Evolutionary conservation across 1,140 invertebrate genomes (phyloP).

Genomic region (Dysdera silvatica): DNA sequence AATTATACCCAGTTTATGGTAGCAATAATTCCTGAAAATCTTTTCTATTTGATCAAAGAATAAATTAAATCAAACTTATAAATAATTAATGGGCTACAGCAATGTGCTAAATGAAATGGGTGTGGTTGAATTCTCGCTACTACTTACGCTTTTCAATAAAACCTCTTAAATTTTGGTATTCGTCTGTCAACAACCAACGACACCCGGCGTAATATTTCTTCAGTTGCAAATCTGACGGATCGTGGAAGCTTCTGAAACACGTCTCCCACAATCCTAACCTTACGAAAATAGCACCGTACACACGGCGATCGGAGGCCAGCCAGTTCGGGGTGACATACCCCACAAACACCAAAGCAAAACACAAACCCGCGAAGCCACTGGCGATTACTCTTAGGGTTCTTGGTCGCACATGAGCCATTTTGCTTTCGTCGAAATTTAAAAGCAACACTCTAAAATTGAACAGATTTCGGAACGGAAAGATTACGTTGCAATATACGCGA

Average conservation of each 20-base stretch:
- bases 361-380: conserved; percentile 31
- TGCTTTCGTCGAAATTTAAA: too few species aligned
- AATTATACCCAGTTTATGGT: too few species aligned
- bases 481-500: too few species aligned
- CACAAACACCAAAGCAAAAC: conserved; percentile 55
- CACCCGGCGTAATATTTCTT: conserved; percentile 52
- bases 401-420: conserved; percentile 27
- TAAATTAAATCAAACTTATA: too few species aligned
- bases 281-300: conserved; percentile 67
- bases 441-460: too few species aligned
- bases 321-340: conserved; percentile 88
- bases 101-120: too few species aligned
- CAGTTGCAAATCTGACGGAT: conserved; percentile 33
- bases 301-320: conserved; percentile 75
- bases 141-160: conserved; percentile 38
- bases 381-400: conserved; percentile 26
- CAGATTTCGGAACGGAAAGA: too few species aligned
- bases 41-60: too few species aligned
- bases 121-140: too few species aligned
- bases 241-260: conserved; percentile 67
- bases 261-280: conserved; percentile 81
- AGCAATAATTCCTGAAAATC: too few species aligned
- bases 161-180: conserved; percentile 64
- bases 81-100: too few species aligned
- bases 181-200: conserved; percentile 89